phyloP scores from a whole-genome alignment of 2,797 vertebrate genomes.

The Phyllotis vaccarum region DNA sequence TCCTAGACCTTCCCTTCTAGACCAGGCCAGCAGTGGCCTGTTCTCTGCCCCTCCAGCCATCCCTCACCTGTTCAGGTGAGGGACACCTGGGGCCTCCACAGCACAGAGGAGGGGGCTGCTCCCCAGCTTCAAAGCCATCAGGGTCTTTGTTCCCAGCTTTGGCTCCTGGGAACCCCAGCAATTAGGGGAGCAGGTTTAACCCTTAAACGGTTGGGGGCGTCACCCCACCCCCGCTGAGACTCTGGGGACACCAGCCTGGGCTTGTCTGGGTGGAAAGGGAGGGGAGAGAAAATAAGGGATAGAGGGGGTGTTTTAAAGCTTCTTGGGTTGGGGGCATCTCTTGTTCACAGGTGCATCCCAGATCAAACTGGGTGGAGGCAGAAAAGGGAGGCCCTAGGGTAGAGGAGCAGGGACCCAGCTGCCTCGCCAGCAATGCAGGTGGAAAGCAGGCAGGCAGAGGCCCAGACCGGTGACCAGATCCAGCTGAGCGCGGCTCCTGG shows the following conservation, averaged over 20 bases:
- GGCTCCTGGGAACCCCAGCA: conserved; percentile 83
- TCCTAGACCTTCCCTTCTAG: conserved; percentile 60
- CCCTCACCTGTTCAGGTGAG: conserved; percentile 82
- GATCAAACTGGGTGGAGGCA: conserved; percentile 56
- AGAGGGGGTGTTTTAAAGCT: conserved; percentile 75
- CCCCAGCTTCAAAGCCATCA: conserved; percentile 82
- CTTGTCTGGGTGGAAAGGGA: conserved; percentile 73
- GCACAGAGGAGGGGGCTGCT: conserved; percentile 78
- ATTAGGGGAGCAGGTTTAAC: conserved; percentile 84
- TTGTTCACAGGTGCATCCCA: conserved; percentile 79
- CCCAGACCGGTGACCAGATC: conserved; percentile 62
- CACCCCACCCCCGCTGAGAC: conserved; percentile 80
- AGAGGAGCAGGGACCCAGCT: conserved; percentile 63
- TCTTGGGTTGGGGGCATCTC: conserved; percentile 72
- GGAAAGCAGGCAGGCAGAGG: conserved; percentile 55
- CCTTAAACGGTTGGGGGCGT: conserved; percentile 83
- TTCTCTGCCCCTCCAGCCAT: conserved; percentile 56
- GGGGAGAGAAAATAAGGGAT: conserved; percentile 55
- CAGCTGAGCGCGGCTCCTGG: not conserved
- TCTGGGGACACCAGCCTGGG: conserved; percentile 79
- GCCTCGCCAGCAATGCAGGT: conserved; percentile 75
- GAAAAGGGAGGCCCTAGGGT: conserved; percentile 52
- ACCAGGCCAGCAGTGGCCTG: conserved; percentile 76
- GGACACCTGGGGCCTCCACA: conserved; percentile 79
- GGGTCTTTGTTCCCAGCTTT: conserved; percentile 85